Percentiles rank a stretch among this genome's conserved stretches.
These are phyloP conservation scores for Alligator mississippiensis DNA, from an alignment of 2,113 vertebrate genomes.

Conservation along the genomic window DNA sequence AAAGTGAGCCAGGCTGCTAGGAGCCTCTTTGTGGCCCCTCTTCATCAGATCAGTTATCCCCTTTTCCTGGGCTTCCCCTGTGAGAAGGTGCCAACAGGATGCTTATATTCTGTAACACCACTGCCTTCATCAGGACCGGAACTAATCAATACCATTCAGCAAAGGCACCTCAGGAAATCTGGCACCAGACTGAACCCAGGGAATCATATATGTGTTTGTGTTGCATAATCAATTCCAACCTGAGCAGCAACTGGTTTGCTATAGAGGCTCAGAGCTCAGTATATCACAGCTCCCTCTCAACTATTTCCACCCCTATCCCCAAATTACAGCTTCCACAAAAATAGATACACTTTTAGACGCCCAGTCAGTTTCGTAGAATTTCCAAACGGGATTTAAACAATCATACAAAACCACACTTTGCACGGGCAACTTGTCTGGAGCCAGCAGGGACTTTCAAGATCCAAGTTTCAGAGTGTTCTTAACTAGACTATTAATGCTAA, in stretches of 20 bases:
- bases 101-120: too few species aligned
- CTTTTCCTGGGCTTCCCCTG: too few species aligned
- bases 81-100: too few species aligned
- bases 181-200: background rate
- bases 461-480: background rate
- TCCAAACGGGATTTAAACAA: background rate
- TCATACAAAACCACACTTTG: background rate
- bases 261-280: background rate
- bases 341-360: conserved; percentile 1
- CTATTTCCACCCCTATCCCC: background rate
- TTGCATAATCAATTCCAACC: background rate
- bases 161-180: background rate
- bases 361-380: conserved; percentile 7
- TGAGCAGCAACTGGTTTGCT: background rate
- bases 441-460: background rate
- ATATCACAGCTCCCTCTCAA: background rate
- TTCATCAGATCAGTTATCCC: too few species aligned
- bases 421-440: background rate
- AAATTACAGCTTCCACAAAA: background rate
- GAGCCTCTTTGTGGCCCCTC: too few species aligned
- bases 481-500: too few species aligned
- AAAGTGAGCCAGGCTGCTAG: too few species aligned
- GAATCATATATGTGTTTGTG: background rate
- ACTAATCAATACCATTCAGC: background rate
- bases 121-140: too few species aligned